Percentiles rank a stretch among this genome's conserved stretches.
phyloP scores from a whole-genome alignment of 2,113 vertebrate species.

The Coptodon bakossiorum region DNA sequence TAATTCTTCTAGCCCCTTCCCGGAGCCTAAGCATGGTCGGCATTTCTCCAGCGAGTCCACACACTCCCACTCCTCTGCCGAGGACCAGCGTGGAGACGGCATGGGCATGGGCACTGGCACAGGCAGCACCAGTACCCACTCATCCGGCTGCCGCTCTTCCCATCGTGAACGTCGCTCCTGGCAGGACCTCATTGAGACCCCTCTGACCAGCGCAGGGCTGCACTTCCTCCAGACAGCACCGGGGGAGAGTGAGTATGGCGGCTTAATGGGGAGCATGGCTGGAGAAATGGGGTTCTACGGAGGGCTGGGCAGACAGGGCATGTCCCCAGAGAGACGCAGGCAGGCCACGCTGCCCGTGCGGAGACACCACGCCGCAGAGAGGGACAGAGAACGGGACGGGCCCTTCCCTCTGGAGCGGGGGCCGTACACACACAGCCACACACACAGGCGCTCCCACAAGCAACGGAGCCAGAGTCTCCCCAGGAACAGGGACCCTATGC shows the following conservation, averaged over 20 bases:
- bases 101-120: conserved; percentile 65
- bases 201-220: conserved; percentile 80
- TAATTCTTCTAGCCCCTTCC: conserved; percentile 84
- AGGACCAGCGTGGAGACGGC: conserved; percentile 74
- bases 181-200: conserved; percentile 86
- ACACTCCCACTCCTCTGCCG: conserved; percentile 80
- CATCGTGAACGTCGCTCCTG: conserved; percentile 81
- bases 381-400: conserved; percentile 76
- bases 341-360: conserved; percentile 80
- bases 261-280: conserved; percentile 59
- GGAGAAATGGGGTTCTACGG: conserved; percentile 59
- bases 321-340: conserved; percentile 77
- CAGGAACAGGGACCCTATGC: conserved; percentile 76
- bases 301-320: conserved; percentile 57
- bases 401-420: conserved; percentile 83
- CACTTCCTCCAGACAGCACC: conserved; percentile 86
- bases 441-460: conserved; percentile 73
- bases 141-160: conserved; percentile 76
- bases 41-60: conserved; percentile 86
- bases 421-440: conserved; percentile 57
- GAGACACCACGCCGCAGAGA: conserved; percentile 74
- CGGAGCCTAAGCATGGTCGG: conserved; percentile 77
- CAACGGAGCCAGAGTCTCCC: conserved; percentile 87
- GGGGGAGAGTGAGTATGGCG: conserved; percentile 67
- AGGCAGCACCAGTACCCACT: conserved; percentile 74